A percentile compares a stretch with the other conserved stretches of the same genome.
phyloP scores from a whole-genome alignment of 2,113 vertebrate genomes.

The Orcinus orca region DNA sequence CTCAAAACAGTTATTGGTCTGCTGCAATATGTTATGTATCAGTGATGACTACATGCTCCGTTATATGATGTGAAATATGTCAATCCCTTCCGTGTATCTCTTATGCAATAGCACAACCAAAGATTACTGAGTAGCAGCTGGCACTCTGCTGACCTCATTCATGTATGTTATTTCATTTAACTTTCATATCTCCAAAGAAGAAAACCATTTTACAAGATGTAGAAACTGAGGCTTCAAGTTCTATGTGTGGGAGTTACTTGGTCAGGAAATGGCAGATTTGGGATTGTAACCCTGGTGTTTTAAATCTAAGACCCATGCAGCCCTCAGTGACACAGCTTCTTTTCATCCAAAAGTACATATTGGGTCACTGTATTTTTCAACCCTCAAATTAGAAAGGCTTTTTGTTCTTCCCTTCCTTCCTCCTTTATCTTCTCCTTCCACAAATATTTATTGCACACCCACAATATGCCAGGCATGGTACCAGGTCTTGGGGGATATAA shows the following conservation, averaged over 20 bases:
- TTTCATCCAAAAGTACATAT: not conserved
- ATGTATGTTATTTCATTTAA: not conserved
- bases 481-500: not conserved
- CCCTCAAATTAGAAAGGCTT: not conserved
- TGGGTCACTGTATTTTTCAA: not conserved
- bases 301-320: not conserved
- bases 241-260: not conserved
- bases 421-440: not conserved
- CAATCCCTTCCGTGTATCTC: not conserved
- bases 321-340: not conserved
- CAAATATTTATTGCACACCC: not conserved
- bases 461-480: not conserved
- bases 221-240: slow-evolving; percentile 4
- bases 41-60: not conserved
- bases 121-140: not conserved
- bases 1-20: slow-evolving; percentile 22
- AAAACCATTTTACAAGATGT: not conserved
- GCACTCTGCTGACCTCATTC: not conserved
- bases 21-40: not conserved
- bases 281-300: not conserved
- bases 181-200: not conserved
- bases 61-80: not conserved
- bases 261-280: not conserved
- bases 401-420: not conserved
- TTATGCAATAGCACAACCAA: not conserved